Evolutionary conservation across 2,888 invertebrate genomes (phyloP).

Genomic region (Acrobasis consociella): DNA sequence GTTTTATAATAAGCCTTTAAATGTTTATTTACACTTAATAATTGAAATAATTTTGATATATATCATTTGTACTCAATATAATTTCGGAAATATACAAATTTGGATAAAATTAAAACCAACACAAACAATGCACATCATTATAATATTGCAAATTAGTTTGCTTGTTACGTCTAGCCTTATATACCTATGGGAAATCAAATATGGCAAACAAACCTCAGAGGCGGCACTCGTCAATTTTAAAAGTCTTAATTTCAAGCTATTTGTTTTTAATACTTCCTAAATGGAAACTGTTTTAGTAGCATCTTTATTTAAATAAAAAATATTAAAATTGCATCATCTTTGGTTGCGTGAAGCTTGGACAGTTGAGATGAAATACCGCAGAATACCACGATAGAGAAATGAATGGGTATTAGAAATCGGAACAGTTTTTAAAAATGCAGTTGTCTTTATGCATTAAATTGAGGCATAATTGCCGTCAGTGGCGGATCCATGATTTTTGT

Average conservation of each 20-base stretch:
- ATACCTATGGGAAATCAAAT: background rate
- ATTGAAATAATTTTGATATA: background rate
- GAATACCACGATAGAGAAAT: background rate
- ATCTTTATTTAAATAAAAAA: background rate
- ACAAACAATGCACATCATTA: background rate
- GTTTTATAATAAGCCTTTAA: too few relatives aligned
- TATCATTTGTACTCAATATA: background rate
- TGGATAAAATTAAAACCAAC: background rate
- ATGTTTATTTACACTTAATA: background rate
- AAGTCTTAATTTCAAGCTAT: background rate
- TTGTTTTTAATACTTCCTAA: background rate
- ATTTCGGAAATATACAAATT: background rate
- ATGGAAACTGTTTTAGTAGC: background rate
- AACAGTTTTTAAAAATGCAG: too few relatives aligned
- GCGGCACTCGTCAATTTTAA: background rate
- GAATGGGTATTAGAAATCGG: background rate
- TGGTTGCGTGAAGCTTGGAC: slow-evolving; percentile 1
- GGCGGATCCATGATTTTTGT: too few relatives aligned
- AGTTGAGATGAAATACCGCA: background rate
- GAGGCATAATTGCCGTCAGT: too few relatives aligned
- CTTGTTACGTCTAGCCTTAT: background rate
- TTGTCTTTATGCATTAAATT: too few relatives aligned
- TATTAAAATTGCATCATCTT: background rate
- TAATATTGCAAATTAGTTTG: background rate
- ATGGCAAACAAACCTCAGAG: background rate